Evolutionary conservation across 2,888 invertebrate species (phyloP).

Genomic region (Noctua comes): DNA sequence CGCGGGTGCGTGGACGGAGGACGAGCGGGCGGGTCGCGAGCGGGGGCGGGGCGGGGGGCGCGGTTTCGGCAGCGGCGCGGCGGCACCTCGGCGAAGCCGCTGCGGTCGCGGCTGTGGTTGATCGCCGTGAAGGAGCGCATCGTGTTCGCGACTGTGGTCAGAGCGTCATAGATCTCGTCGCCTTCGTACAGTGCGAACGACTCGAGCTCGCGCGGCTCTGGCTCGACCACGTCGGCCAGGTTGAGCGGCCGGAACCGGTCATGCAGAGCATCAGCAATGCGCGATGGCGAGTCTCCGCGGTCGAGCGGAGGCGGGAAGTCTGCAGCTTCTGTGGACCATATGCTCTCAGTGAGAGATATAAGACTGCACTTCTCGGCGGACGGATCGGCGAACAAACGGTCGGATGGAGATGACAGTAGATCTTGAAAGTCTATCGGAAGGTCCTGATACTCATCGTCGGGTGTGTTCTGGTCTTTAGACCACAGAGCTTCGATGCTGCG

Average conservation of each 20-base stretch:
- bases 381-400: constrained; percentile 86
- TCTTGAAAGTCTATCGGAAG: constrained; percentile 91
- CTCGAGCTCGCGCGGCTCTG: constrained; percentile 72
- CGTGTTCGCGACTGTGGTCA: constrained; percentile 80
- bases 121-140: constrained; percentile 90
- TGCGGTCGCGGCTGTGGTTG: constrained; percentile 91
- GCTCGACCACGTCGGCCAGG: constrained; percentile 72
- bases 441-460: constrained; percentile 90
- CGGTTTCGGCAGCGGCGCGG: constrained; percentile 87
- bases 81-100: constrained; percentile 91
- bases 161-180: constrained; percentile 83
- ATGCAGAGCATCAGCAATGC: constrained; percentile 72
- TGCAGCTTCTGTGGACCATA: constrained; percentile 79
- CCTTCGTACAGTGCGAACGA: constrained; percentile 82
- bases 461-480: constrained; percentile 89
- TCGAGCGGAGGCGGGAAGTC: constrained; percentile 70
- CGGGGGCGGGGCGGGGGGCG: constrained; percentile 90
- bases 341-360: constrained; percentile 79
- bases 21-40: constrained; percentile 58
- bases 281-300: constrained; percentile 67
- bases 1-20: constrained; percentile 70
- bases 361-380: constrained; percentile 80
- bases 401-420: constrained; percentile 90
- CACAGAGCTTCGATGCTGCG: constrained; percentile 92
- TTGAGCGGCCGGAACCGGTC: constrained; percentile 71